These are phyloP conservation scores for Dinomys branickii DNA, from an alignment of 2,113 vertebrate genomes.

Conservation along the genomic window DNA sequence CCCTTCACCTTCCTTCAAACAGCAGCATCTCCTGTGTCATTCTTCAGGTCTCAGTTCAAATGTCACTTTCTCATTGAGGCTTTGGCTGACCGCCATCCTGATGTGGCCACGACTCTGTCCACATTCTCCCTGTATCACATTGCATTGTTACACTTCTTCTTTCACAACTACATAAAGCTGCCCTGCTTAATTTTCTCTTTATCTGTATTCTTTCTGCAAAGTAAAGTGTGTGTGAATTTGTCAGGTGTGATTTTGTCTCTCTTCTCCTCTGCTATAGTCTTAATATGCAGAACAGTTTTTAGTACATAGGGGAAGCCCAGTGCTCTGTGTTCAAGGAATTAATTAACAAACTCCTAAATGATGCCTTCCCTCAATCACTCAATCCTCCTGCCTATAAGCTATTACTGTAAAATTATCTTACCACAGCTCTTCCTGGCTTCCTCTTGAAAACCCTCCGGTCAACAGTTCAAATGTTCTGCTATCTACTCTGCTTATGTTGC, in stretches of 20 bases:
- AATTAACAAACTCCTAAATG: neutral
- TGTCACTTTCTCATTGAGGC: neutral
- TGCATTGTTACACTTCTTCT: neutral
- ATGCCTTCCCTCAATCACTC: neutral
- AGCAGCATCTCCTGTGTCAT: neutral
- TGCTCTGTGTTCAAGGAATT: neutral
- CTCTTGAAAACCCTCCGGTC: neutral
- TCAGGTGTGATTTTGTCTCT: neutral
- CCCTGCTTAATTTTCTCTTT: neutral
- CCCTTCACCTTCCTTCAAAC: neutral
- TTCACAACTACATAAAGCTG: neutral
- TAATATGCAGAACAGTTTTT: neutral
- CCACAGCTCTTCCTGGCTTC: neutral
- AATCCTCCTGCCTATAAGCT: neutral
- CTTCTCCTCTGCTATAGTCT: neutral
- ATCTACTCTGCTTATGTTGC: accelerated
- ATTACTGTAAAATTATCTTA: neutral
- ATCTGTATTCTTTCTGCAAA: neutral
- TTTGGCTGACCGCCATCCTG: neutral
- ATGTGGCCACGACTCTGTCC: neutral
- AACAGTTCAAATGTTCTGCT: neutral
- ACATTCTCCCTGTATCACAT: neutral
- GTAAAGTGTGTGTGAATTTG: neutral
- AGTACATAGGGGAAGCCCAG: neutral
- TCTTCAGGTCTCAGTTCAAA: neutral